Percentiles rank a stretch among this genome's conserved stretches.
phyloP scores from a whole-genome alignment of 2,888 invertebrate genomes.

The Acronicta alni region DNA sequence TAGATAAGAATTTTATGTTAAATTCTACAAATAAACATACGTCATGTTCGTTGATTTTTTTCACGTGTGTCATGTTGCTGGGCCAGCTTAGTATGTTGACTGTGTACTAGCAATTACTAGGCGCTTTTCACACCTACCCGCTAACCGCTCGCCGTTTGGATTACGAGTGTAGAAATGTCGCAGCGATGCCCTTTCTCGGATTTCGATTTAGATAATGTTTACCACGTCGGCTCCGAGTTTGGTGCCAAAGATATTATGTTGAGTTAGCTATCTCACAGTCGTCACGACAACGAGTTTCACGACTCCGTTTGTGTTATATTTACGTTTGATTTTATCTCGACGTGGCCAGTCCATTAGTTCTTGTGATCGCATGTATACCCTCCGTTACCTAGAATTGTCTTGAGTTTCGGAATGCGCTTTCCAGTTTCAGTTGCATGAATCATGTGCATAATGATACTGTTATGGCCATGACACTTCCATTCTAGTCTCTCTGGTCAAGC shows the following conservation, averaged over 20 bases:
- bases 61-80: conserved; percentile 26
- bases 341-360: conserved; percentile 57
- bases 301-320: conserved; percentile 58
- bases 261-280: conserved; percentile 47
- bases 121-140: conserved; percentile 84
- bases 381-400: conserved; percentile 37
- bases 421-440: conserved; percentile 21
- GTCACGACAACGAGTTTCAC: conserved; percentile 61
- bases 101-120: conserved; percentile 75
- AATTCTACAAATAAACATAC: neutral
- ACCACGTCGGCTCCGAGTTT: conserved; percentile 53
- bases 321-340: conserved; percentile 64
- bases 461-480: conserved; percentile 19
- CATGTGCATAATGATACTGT: conserved; percentile 25
- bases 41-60: conserved; percentile 20
- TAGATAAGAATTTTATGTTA: neutral
- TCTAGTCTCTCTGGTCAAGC: conserved; percentile 6
- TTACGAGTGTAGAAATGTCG: conserved; percentile 77
- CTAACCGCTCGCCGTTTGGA: conserved; percentile 75
- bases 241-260: conserved; percentile 57
- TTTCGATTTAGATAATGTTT: conserved; percentile 61
- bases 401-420: conserved; percentile 24
- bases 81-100: conserved; percentile 63
- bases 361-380: conserved; percentile 46
- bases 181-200: conserved; percentile 67